A percentile compares a stretch with the other conserved stretches of the same genome.
Evolutionary conservation across 30 jellyfish, hydroid and myxozoan species (phyloP).

Genomic region (Hydractinia symbiolongicarpus): DNA sequence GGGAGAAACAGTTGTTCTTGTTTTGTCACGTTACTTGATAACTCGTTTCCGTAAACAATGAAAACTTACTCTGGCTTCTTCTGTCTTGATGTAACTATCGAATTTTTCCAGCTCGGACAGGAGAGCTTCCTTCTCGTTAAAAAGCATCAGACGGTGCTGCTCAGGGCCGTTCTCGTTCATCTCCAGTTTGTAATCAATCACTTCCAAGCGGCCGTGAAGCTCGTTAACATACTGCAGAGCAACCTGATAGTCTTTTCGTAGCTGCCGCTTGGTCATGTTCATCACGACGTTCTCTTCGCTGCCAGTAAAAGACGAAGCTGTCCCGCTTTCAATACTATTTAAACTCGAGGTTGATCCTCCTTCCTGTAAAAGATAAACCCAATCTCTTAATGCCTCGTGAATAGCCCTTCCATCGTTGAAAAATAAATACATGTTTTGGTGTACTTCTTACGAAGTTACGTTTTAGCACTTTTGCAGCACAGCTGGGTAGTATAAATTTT

Average conservation of each 20-base stretch:
- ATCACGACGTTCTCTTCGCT: slow-evolving; percentile 30
- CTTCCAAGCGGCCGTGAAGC: slow-evolving; percentile 76
- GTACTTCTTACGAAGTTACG: no score
- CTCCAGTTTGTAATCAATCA: slow-evolving; percentile 53
- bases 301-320: slow-evolving; percentile 8
- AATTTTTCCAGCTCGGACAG: slow-evolving; percentile 68
- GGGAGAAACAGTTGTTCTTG: no score
- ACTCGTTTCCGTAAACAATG: background rate
- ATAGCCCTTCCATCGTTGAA: no score
- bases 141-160: slow-evolving; percentile 64
- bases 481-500: no score
- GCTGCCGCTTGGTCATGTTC: slow-evolving; percentile 39
- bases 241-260: slow-evolving; percentile 72
- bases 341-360: slow-evolving; percentile 31
- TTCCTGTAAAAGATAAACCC: slow-evolving; percentile 10
- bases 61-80: slow-evolving; percentile 87
- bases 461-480: no score
- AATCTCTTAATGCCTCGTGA: no score
- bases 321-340: slow-evolving; percentile 40
- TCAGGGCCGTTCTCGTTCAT: slow-evolving; percentile 82
- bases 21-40: no score
- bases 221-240: slow-evolving; percentile 84
- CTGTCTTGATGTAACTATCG: slow-evolving; percentile 75
- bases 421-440: no score
- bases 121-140: slow-evolving; percentile 68